Percentiles rank a stretch among this genome's conserved stretches.
phyloP scores from a whole-genome alignment of 1,140 invertebrate species.

The Apis laboriosa region DNA sequence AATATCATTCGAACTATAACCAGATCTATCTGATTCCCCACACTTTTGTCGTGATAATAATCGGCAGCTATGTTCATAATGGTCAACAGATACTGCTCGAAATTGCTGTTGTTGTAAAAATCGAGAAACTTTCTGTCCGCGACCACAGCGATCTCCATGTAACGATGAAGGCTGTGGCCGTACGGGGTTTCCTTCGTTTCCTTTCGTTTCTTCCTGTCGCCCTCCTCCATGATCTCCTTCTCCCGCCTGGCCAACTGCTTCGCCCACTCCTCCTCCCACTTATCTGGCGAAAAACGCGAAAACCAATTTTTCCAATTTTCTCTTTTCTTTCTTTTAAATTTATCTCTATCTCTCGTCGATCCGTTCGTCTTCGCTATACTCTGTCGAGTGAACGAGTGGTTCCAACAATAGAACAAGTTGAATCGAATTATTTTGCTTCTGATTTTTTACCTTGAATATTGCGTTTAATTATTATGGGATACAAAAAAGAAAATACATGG shows the following conservation, averaged over 20 bases:
- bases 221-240: slow-evolving; percentile 54
- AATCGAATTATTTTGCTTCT: no score
- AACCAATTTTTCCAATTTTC: no score
- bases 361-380: no score
- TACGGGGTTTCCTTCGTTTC: not conserved
- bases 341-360: no score
- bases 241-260: slow-evolving; percentile 74
- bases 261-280: slow-evolving; percentile 80
- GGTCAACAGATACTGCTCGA: slow-evolving; percentile 86
- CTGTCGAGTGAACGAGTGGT: no score
- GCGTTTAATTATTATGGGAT: no score
- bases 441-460: no score
- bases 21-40: slow-evolving; percentile 86
- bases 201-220: slow-evolving; percentile 11
- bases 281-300: slow-evolving; percentile 49
- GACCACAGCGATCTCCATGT: slow-evolving; percentile 85
- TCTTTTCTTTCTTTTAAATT: no score
- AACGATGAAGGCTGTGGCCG: slow-evolving; percentile 79
- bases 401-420: no score
- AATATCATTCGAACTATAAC: slow-evolving; percentile 84
- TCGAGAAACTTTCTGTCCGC: slow-evolving; percentile 86
- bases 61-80: slow-evolving; percentile 88
- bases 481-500: no score
- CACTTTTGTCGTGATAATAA: slow-evolving; percentile 84
- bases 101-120: slow-evolving; percentile 83